phyloP scores from a whole-genome alignment of 2,797 vertebrate genomes.

The Champsocephalus gunnari region DNA sequence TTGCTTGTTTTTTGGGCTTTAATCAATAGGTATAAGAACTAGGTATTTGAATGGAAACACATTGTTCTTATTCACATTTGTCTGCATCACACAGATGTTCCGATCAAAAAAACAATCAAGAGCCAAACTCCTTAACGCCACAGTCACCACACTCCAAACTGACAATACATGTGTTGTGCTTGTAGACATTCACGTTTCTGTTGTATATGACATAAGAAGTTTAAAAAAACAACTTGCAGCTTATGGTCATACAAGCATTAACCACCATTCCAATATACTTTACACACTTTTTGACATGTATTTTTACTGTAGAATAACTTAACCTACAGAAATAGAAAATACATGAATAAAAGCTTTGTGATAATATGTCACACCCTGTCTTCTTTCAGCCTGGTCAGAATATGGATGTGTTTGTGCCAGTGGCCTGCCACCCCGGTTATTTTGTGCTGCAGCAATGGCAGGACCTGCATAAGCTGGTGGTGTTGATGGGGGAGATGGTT shows the following conservation, averaged over 20 bases:
- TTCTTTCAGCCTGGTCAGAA: slow-evolving; percentile 85
- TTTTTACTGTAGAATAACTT: background rate
- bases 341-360: background rate
- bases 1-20: background rate
- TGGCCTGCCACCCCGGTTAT: slow-evolving; percentile 94
- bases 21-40: too few species aligned
- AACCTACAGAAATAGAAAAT: background rate
- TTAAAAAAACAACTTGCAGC: too few species aligned
- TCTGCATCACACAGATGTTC: too few species aligned
- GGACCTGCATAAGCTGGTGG: slow-evolving; percentile 91
- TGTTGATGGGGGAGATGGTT: slow-evolving; percentile 96
- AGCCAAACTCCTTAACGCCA: too few species aligned
- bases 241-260: too few species aligned
- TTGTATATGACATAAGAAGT: too few species aligned
- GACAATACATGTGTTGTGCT: background rate
- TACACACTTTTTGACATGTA: background rate
- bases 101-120: too few species aligned
- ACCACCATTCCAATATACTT: too few species aligned
- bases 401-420: slow-evolving; percentile 91
- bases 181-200: background rate
- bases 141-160: slow-evolving; percentile 2
- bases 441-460: slow-evolving; percentile 95
- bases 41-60: too few species aligned
- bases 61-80: too few species aligned
- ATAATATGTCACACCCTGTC: slow-evolving; percentile 45